Evolutionary conservation across 2,113 vertebrate genomes (phyloP).

Genomic region (Tylochromis polylepis): DNA sequence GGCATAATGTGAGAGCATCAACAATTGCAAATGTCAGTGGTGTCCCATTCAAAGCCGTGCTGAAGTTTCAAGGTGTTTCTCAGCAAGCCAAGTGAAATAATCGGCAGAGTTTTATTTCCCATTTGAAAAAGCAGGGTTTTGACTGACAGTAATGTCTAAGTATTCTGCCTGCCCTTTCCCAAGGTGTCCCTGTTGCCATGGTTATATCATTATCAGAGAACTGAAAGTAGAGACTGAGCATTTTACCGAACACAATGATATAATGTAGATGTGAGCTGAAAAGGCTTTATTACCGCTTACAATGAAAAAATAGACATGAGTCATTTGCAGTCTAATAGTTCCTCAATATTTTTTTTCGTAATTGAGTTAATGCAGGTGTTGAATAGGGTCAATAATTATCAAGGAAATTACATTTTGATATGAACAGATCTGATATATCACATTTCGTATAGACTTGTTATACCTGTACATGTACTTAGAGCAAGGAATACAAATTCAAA

Average conservation of each 20-base stretch:
- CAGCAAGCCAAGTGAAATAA: slow-evolving; percentile 5
- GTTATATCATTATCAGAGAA: slow-evolving; percentile 59
- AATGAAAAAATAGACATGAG: background rate
- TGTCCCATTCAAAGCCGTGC: background rate
- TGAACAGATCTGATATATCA: background rate
- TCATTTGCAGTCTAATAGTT: background rate
- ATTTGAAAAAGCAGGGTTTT: slow-evolving; percentile 11
- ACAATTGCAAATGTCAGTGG: background rate
- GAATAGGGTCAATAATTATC: background rate
- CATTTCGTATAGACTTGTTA: background rate
- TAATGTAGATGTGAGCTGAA: slow-evolving; percentile 21
- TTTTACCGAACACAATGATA: slow-evolving; percentile 39
- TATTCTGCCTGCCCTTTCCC: slow-evolving; percentile 39
- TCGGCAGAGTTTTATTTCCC: slow-evolving; percentile 27
- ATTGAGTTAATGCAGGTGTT: background rate
- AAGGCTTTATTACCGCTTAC: slow-evolving; percentile 5
- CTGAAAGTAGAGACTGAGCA: slow-evolving; percentile 39
- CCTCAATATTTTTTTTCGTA: background rate
- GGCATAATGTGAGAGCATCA: background rate
- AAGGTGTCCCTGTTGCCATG: slow-evolving; percentile 64
- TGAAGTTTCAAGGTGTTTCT: slow-evolving; percentile 4
- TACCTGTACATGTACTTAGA: background rate
- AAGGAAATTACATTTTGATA: background rate
- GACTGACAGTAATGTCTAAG: slow-evolving; percentile 42
- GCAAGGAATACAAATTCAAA: background rate